Conservation (phyloP, 2,797 vertebrate genomes). For the Hybognathus amarus region DNA sequence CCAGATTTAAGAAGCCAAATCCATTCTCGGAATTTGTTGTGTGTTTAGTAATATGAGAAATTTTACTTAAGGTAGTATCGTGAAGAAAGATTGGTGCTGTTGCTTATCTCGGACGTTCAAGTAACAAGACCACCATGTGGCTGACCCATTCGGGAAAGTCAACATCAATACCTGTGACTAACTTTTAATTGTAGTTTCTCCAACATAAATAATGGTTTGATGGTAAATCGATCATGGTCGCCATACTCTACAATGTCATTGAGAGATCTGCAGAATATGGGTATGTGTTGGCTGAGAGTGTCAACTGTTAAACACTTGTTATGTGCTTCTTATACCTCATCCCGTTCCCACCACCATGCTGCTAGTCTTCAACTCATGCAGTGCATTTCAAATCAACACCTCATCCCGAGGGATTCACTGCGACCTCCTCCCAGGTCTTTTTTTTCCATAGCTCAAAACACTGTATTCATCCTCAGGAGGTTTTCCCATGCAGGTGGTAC, state of each 20-base stretch:
- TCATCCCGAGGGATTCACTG: constrained; percentile 33
- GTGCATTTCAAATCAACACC: constrained; percentile 43
- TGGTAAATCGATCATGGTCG: constrained; percentile 69
- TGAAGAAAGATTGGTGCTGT: constrained; percentile 54
- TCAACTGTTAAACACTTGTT: constrained; percentile 51
- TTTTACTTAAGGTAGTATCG: constrained; percentile 38
- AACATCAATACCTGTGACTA: constrained; percentile 61
- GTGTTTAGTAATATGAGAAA: constrained; percentile 52
- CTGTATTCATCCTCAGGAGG: constrained; percentile 11
- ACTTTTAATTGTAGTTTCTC: constrained; percentile 66
- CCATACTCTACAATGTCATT: constrained; percentile 63
- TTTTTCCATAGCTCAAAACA: background rate
- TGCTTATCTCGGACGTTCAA: constrained; percentile 63
- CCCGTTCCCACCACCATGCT: constrained; percentile 45
- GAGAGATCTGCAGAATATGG: constrained; percentile 57
- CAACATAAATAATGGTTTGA: constrained; percentile 69
- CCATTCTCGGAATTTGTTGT: constrained; percentile 29
- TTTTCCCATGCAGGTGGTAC: constrained; percentile 23
- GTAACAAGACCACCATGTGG: constrained; percentile 60
- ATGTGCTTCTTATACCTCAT: constrained; percentile 19
- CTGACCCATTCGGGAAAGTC: constrained; percentile 55
- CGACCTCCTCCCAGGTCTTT: constrained; percentile 18
- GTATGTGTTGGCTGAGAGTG: constrained; percentile 65
- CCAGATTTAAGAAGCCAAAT: constrained; percentile 39
- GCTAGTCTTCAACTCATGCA: constrained; percentile 38